Evolutionary conservation across 2,888 invertebrate species (phyloP).

Genomic region (Drosophila niveifrons): DNA sequence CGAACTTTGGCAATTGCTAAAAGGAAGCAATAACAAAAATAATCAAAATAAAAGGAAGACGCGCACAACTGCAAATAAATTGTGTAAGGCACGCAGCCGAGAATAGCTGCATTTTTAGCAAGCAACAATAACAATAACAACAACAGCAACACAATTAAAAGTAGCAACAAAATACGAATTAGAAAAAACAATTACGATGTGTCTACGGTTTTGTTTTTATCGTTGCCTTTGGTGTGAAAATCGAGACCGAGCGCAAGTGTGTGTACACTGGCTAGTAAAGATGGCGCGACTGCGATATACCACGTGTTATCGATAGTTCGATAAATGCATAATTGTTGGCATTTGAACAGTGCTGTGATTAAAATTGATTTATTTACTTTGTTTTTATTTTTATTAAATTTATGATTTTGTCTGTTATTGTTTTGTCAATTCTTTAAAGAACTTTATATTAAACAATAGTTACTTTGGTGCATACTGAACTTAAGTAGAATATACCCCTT

Average conservation of each 20-base stretch:
- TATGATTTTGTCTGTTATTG: background rate
- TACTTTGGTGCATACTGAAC: too few relatives aligned
- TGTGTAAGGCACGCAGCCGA: constrained; percentile 64
- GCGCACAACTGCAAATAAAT: constrained; percentile 71
- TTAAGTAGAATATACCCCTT: background rate
- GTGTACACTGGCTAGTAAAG: constrained; percentile 3
- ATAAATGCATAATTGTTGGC: background rate
- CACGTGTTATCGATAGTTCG: constrained; percentile 11
- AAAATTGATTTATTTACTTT: too few relatives aligned
- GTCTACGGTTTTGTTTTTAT: constrained; percentile 57
- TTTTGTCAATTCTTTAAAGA: too few relatives aligned
- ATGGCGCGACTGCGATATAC: constrained; percentile 24
- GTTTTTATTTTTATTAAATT: background rate
- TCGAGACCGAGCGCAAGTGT: constrained; percentile 23
- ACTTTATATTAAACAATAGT: too few relatives aligned
- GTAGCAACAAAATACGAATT: constrained; percentile 17
- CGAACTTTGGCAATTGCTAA: constrained; percentile 34
- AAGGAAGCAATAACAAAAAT: constrained; percentile 26
- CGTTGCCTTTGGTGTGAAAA: constrained; percentile 63
- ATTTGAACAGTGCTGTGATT: too few relatives aligned
- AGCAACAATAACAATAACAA: constrained; percentile 29
- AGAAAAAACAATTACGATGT: constrained; percentile 37
- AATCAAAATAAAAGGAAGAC: constrained; percentile 9
- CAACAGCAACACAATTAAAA: constrained; percentile 34
- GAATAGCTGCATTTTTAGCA: constrained; percentile 40